These are phyloP conservation scores for Protula sp. DNA, from an alignment of 2,888 invertebrate species.

Conservation along the genomic window DNA sequence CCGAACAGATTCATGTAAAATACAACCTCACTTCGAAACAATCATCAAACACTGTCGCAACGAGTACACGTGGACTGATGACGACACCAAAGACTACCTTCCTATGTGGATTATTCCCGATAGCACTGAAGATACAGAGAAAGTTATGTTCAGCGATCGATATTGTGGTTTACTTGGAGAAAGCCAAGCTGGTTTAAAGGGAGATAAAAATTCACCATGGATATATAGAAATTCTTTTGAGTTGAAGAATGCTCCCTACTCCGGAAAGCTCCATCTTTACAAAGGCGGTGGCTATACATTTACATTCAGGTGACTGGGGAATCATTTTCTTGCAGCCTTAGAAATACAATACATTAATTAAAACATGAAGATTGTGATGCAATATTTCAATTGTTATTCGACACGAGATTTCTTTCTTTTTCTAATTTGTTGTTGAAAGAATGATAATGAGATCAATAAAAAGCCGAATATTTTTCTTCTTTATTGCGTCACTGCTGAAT, in stretches of 20 bases:
- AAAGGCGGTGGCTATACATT: constrained; percentile 50
- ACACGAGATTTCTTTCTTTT: no score
- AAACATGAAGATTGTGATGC: no score
- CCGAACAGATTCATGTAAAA: constrained; percentile 49
- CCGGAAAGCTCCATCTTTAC: constrained; percentile 52
- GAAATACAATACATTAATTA: no score
- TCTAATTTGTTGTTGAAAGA: no score
- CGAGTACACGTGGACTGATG: constrained; percentile 49
- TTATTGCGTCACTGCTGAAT: no score
- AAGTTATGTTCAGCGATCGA: no score
- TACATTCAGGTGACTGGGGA: constrained; percentile 30
- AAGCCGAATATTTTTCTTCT: no score
- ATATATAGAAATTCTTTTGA: constrained; percentile 51
- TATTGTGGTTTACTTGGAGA: constrained; percentile 10
- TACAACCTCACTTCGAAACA: constrained; percentile 29
- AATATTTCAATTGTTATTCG: no score
- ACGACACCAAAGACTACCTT: constrained; percentile 46
- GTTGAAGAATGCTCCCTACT: constrained; percentile 53
- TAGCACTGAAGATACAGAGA: no score
- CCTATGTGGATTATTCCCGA: constrained; percentile 36
- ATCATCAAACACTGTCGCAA: constrained; percentile 46
- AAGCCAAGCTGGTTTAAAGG: neutral
- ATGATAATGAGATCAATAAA: no score
- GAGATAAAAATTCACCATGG: constrained; percentile 39
- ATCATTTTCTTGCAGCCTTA: no score